A percentile compares a stretch with the other conserved stretches of the same genome.
These are phyloP conservation scores for Gobionotothen gibberifrons DNA, from an alignment of 2,797 vertebrate genomes.

Conservation along the genomic window DNA sequence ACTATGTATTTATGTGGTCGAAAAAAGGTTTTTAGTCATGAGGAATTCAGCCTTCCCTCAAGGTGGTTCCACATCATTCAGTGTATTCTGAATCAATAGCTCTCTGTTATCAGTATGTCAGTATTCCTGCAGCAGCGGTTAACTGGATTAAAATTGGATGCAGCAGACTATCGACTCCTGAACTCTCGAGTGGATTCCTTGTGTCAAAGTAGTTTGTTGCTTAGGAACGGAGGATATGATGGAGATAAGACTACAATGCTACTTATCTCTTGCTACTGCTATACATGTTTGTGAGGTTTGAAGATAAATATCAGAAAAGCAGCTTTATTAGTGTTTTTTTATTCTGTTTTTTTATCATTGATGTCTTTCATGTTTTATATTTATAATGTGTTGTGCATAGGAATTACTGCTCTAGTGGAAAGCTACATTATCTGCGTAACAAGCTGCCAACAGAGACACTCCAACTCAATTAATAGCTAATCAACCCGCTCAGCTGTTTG, in stretches of 20 bases:
- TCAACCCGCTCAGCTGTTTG: slow-evolving; percentile 2
- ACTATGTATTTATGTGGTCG: neutral
- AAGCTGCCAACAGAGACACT: slow-evolving; percentile 13
- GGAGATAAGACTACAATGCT: neutral
- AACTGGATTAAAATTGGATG: neutral
- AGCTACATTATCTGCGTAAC: neutral
- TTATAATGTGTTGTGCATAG: neutral
- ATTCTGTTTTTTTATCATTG: neutral
- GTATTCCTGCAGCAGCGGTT: neutral
- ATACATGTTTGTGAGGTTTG: neutral
- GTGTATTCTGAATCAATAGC: slow-evolving; percentile 10
- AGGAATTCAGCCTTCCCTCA: neutral
- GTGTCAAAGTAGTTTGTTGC: slow-evolving; percentile 1
- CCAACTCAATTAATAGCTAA: slow-evolving; percentile 1
- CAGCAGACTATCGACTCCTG: neutral
- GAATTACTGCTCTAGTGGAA: neutral
- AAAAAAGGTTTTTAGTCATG: rapidly evolving
- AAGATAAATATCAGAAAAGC: neutral
- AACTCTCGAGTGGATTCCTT: neutral
- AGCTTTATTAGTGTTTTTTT: neutral
- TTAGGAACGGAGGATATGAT: neutral
- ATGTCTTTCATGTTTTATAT: neutral
- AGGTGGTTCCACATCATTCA: neutral
- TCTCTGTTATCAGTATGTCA: slow-evolving; percentile 5
- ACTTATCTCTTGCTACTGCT: neutral